Evolutionary conservation across 2,797 vertebrate species (phyloP), one percentile per base, ranked within the genome.

Genomic region (Danio tinwini): DNA sequence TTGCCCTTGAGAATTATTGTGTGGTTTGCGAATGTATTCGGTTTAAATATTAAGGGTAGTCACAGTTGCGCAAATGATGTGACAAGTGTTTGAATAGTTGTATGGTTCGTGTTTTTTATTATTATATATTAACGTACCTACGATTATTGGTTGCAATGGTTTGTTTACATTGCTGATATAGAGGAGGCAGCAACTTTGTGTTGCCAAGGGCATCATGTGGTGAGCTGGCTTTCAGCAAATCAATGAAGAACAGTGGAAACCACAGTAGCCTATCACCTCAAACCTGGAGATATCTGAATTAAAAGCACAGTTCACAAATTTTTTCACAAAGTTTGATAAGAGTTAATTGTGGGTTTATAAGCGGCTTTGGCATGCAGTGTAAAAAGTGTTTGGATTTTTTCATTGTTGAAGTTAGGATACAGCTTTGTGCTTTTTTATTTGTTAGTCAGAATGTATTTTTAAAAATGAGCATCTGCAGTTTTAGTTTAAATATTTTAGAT

Each of bases 161-260:
- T 58, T 71, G 50, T 40, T 53, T 71, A n/a, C 44, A 21, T 16
- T 16, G 6, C 37, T 58, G 42, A 56, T 47, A 47, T n/a, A 45
- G 52, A 37, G 50, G 16, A 56, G 49, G 62, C 55, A 58, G 74
- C 74, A 72, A 82, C 59, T 73, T 82, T 67, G 68, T 82, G 81
- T 82, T 82, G 68, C 74, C 63, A 77, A 65, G 67, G 74, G 59
- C 70, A 67, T 56, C 37, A 58, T 50, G 68, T 59, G 75, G n/a
- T 50, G 61, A 45, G 39, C 29, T 67, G 53, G 63, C 75, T 47
- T 49, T 78, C 63, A 69, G 64, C 76, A 78, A 70, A 78, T 78
- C 76, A 61, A 1, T 52, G 65, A 50, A 61, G 44, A 78, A 59
- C 14, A 49, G 14, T 69, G 6, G 7, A 29, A 19, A 40, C 5